Base-by-base conservation (phyloP, 2,797 vertebrate genomes). In the Lutjanus argentimaculatus region DNA sequence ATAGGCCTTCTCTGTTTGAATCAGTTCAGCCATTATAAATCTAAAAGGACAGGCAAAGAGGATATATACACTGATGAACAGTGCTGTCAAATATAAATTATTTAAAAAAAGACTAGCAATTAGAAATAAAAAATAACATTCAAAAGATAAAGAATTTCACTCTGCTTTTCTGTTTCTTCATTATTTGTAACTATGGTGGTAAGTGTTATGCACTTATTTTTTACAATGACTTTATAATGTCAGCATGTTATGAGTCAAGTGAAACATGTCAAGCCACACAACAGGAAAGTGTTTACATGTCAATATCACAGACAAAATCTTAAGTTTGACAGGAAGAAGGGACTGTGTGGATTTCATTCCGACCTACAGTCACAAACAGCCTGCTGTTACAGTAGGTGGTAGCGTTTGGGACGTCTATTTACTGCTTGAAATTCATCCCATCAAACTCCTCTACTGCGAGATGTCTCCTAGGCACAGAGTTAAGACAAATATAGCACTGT, bases 21-120 rank as follows among this genome's bases (percentile, higher is more conserved):
- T 99, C 77, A 99, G 96, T 90, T 99, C 98, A 67, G 98, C 98
- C 98, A 99, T 99, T 88, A 99, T 99, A 93, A 99, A 99, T 95
- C 98, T 99, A 82, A 70, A 89, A 85, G 0, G 22, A 57, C 12
- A 76, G 8, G 17, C 19, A 49, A 40, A 84, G 11, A 40, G 52
- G 56, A 36, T 45, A 12, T 5, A 80, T 7, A 62, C 10, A 66
- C 6, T 13, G 11, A 36, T 72, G 21, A 70, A 71, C 42, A 42
- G 14, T 17, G 15, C 30, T 72, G 22, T 6, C 56, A 53, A 71
- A 75, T 51, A n/a, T 7, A 13, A 12, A 51, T 17, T 36, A 36
- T 36, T 36, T 36, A 36, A 36, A 36, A 36, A 36, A 64, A 12
- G 1, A 72, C 45, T 30, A 4, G 19, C 48, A 61, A 13, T 1